Percentiles rank a stretch among this genome's conserved stretches.
These are phyloP conservation scores for Pituophis catenifer DNA, from an alignment of 2,113 vertebrate species.

Conservation along the genomic window DNA sequence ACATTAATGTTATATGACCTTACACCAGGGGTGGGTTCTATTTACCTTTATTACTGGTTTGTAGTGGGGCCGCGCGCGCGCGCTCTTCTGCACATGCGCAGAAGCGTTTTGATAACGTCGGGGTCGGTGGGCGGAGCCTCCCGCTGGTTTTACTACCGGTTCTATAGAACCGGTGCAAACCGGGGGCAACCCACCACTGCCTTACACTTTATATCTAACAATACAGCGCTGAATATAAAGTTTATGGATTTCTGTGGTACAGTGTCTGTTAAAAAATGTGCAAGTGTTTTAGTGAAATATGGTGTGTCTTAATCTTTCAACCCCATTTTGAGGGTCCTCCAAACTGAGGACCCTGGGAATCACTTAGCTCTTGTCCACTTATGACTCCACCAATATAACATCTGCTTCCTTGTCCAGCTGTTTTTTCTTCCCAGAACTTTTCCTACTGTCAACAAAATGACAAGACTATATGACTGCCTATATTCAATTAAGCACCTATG, in stretches of 20 bases:
- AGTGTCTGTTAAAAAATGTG: background rate
- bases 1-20: background rate
- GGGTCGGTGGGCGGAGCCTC: too few species aligned
- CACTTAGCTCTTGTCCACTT: background rate
- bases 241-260: background rate
- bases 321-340: background rate
- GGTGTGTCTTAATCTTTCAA: background rate
- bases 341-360: fast-evolving
- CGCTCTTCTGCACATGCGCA: too few species aligned
- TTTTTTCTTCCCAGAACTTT: background rate
- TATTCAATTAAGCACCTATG: conserved; percentile 75
- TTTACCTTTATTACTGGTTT: too few species aligned
- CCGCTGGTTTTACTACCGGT: too few species aligned
- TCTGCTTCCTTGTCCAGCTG: background rate
- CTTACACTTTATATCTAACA: fast-evolving
- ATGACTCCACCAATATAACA: background rate
- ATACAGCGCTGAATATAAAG: background rate
- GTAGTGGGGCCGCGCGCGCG: too few species aligned
- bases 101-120: too few species aligned
- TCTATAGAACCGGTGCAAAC: too few species aligned
- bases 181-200: too few species aligned
- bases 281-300: fast-evolving
- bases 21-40: too few species aligned
- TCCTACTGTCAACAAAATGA: conserved; percentile 72
- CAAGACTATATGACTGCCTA: conserved; percentile 70